Conservation (phyloP, 2,797 vertebrate species). For the Leucoraja ocellata region DNA sequence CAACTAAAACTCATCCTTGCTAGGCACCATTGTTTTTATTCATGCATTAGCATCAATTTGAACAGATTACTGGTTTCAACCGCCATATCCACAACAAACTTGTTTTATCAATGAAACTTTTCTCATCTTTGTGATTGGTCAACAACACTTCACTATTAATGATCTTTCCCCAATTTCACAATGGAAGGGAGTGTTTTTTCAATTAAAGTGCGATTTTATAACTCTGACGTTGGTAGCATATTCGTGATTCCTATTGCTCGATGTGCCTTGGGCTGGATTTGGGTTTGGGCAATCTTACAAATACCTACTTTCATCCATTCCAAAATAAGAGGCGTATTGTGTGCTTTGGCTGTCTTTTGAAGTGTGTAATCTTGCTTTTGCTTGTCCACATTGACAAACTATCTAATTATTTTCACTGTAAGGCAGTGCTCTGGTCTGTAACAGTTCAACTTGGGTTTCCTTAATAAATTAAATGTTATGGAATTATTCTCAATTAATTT, state of each 20-base stretch:
- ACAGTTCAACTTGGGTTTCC: not conserved
- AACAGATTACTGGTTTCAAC: not conserved
- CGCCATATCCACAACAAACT: not conserved
- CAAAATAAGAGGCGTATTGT: not conserved
- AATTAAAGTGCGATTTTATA: not conserved
- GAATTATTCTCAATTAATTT: not conserved
- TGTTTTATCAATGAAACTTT: not conserved
- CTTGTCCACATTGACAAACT: not conserved
- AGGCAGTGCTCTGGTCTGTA: not conserved
- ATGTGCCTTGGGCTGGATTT: not conserved
- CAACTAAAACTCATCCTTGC: too few relatives aligned
- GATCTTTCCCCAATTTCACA: not conserved
- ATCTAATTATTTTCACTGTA: not conserved
- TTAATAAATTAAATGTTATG: not conserved
- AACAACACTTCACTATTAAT: not conserved
- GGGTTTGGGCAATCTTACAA: not conserved
- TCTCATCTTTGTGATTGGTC: not conserved
- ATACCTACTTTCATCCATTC: not conserved
- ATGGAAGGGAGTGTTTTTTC: not conserved
- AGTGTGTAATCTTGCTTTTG: not conserved
- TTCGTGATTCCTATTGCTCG: not conserved
- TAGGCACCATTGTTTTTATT: not conserved
- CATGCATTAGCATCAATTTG: not conserved
- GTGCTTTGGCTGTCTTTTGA: not conserved
- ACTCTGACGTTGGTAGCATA: not conserved